These are phyloP conservation scores for Prietella phreatophila DNA, from an alignment of 2,113 vertebrate genomes.

Conservation along the genomic window DNA sequence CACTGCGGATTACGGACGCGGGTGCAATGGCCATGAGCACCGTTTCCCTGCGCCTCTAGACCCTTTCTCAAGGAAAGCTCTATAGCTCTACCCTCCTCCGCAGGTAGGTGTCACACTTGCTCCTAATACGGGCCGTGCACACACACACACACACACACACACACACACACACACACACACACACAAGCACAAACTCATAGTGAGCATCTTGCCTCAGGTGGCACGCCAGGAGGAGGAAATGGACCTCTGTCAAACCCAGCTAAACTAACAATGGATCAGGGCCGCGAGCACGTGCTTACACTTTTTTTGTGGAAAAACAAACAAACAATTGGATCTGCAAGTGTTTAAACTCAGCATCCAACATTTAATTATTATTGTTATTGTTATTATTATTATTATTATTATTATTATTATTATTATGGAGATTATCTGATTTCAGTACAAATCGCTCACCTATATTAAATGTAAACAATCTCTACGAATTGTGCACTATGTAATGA, in stretches of 20 bases:
- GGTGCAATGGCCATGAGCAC: constrained; percentile 52
- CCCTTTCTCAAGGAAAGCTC: constrained; percentile 51
- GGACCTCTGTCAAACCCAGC: constrained; percentile 8
- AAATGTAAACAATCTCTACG: not conserved
- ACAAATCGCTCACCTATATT: not conserved
- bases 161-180: constrained; percentile 61
- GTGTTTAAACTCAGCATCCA: not conserved
- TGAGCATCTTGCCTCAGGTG: constrained; percentile 65
- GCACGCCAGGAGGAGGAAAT: constrained; percentile 45
- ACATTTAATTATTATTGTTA: constrained; percentile 16
- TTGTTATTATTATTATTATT: constrained; percentile 17
- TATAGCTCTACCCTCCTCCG: constrained; percentile 81
- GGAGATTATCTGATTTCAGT: not conserved
- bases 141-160: constrained; percentile 63
- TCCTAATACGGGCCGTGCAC: constrained; percentile 71
- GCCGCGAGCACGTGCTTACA: constrained; percentile 8
- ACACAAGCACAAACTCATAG: constrained; percentile 66
- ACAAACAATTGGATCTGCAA: not conserved
- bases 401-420: not conserved
- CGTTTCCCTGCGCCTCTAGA: constrained; percentile 40
- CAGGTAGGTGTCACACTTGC: constrained; percentile 99
- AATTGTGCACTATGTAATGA: not conserved
- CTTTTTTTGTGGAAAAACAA: not conserved
- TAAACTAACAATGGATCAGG: not conserved
- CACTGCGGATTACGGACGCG: constrained; percentile 65